A percentile compares a stretch with the other conserved stretches of the same genome.
Conservation (phyloP, 1,140 invertebrate genomes). For the Belonocnema kinseyi region DNA sequence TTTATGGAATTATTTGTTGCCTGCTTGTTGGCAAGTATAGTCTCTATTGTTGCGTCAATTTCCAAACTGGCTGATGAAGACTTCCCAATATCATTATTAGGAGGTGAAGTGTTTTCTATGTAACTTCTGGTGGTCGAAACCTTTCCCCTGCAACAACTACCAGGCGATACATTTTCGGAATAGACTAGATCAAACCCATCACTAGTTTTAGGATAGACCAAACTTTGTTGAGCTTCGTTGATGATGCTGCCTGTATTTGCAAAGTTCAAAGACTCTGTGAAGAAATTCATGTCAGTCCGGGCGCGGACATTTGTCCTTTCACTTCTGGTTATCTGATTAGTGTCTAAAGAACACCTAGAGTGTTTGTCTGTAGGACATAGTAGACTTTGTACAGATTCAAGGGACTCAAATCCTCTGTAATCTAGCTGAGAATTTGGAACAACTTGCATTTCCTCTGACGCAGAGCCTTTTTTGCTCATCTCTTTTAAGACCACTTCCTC, state of each 20-base stretch:
- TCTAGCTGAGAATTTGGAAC: slow-evolving; percentile 31
- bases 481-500: slow-evolving; percentile 54
- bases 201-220: slow-evolving; percentile 37
- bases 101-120: background rate
- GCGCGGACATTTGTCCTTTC: background rate
- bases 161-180: slow-evolving; percentile 30
- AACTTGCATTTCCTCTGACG: slow-evolving; percentile 41
- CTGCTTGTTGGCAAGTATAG: background rate
- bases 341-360: background rate
- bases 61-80: slow-evolving; percentile 1
- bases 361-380: background rate
- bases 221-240: slow-evolving; percentile 40
- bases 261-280: slow-evolving; percentile 25
- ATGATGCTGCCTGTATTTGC: slow-evolving; percentile 40
- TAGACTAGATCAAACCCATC: slow-evolving; percentile 32
- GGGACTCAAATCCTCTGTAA: slow-evolving; percentile 5
- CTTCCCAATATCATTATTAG: slow-evolving; percentile 11
- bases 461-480: slow-evolving; percentile 31
- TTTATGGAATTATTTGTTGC: background rate
- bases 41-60: slow-evolving; percentile 31
- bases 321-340: background rate
- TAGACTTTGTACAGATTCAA: background rate
- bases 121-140: background rate
- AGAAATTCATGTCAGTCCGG: slow-evolving; percentile 3
- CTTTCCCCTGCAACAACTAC: background rate